A percentile compares a stretch with the other conserved stretches of the same genome.
Conservation (phyloP, 2,113 vertebrate genomes). For the Saccopteryx leptura region DNA sequence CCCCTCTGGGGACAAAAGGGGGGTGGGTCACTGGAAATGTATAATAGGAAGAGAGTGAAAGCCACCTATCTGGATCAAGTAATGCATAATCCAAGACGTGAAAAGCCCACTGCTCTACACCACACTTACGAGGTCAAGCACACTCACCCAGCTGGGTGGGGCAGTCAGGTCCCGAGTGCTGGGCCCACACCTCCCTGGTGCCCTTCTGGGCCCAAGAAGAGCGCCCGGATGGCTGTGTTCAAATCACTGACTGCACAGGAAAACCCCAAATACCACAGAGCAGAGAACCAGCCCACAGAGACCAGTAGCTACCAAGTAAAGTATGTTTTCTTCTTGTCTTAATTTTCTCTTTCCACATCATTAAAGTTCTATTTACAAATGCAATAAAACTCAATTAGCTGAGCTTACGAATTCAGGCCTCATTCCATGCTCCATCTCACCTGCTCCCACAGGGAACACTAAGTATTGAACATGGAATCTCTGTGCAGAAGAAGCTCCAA, state of each 20-base stretch:
- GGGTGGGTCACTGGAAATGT: background rate
- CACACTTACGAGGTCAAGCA: background rate
- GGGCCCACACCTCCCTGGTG: background rate
- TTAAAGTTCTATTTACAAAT: constrained; percentile 51
- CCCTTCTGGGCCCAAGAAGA: background rate
- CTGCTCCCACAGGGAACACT: background rate
- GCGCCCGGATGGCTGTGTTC: background rate
- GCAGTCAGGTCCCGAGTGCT: background rate
- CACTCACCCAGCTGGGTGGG: background rate
- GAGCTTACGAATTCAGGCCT: constrained; percentile 11
- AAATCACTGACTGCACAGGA: background rate
- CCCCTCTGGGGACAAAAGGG: constrained; percentile 89
- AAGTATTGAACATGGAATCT: background rate
- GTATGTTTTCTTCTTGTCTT: background rate
- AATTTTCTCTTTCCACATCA: constrained; percentile 42
- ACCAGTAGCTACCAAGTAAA: background rate
- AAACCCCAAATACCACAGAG: constrained; percentile 9
- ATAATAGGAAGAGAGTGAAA: background rate
- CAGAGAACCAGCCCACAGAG: background rate
- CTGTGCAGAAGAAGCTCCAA: background rate
- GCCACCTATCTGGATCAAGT: background rate
- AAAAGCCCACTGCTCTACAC: background rate
- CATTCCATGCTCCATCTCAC: background rate
- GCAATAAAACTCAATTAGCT: constrained; percentile 41
- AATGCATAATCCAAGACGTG: background rate